Conservation (phyloP, 2,888 invertebrate genomes). For the Drosophila paracracens region DNA sequence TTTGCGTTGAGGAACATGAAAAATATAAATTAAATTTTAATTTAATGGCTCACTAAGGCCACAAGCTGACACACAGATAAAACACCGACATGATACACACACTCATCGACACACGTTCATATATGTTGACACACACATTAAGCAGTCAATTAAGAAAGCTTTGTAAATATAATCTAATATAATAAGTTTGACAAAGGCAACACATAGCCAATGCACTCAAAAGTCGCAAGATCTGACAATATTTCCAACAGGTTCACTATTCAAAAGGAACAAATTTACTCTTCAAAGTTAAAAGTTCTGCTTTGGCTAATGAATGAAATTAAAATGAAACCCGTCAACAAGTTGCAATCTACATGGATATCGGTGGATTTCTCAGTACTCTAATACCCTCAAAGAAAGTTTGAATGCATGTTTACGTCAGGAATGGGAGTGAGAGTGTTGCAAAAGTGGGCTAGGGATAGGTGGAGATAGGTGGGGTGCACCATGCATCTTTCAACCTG, state of each 20-base stretch:
- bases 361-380: constrained; percentile 6
- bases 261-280: not conserved
- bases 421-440: not conserved
- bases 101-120: not conserved
- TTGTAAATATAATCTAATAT: constrained; percentile 61
- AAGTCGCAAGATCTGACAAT: constrained; percentile 5
- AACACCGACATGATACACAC: not conserved
- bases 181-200: constrained; percentile 64
- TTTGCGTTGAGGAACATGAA: not conserved
- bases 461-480: not conserved
- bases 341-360: not conserved
- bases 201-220: constrained; percentile 46
- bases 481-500: not conserved
- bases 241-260: not conserved
- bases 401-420: not conserved
- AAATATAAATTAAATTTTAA: not conserved
- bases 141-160: constrained; percentile 65
- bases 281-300: not conserved
- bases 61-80: not conserved
- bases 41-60: not conserved
- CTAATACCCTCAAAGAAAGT: constrained; percentile 1
- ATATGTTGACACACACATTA: constrained; percentile 20
- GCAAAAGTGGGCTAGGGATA: not conserved
- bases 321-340: not conserved
- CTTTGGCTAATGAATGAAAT: not conserved